Evolutionary conservation across 1,140 invertebrate species (phyloP).

Genomic region (Steinernema feltiae): DNA sequence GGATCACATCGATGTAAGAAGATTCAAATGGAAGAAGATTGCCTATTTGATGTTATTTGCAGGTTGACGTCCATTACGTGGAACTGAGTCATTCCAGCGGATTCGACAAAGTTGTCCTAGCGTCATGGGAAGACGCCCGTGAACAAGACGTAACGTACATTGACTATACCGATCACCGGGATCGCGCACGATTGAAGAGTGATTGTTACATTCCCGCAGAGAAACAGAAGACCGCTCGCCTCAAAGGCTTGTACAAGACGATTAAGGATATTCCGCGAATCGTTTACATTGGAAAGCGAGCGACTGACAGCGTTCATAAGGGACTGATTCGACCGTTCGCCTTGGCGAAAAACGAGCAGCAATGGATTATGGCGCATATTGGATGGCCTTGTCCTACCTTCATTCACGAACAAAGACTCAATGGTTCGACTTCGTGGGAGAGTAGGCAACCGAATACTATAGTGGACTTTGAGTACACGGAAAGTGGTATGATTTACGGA

Average conservation of each 20-base stretch:
- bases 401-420: neutral
- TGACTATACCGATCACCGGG: neutral
- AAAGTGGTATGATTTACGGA: neutral
- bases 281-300: neutral
- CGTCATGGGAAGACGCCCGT: neutral
- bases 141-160: neutral
- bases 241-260: neutral
- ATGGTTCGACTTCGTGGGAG: neutral
- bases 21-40: neutral
- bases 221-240: neutral
- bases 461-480: neutral
- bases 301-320: neutral
- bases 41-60: neutral
- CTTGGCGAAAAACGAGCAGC: neutral
- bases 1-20: too few relatives aligned
- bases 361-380: neutral
- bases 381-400: neutral
- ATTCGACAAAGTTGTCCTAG: neutral
- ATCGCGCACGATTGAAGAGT: neutral
- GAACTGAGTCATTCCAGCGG: neutral
- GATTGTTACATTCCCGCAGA: neutral
- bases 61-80: neutral
- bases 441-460: too few relatives aligned
- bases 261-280: neutral
- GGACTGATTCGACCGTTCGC: neutral